Conservation (phyloP, 2,888 invertebrate genomes). For the Papilio demoleus region DNA sequence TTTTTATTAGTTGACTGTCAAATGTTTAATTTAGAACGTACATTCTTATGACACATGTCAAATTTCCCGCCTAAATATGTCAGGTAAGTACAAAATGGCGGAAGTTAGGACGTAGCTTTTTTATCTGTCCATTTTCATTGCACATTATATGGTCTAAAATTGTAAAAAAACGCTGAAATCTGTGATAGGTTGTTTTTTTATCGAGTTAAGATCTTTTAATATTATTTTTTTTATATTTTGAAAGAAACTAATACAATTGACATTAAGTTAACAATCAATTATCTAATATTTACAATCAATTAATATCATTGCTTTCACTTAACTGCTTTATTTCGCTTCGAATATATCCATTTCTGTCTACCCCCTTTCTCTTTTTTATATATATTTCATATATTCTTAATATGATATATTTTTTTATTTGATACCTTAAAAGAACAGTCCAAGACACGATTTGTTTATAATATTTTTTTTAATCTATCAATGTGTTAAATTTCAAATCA, state of each 20-base stretch:
- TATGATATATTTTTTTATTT: background rate
- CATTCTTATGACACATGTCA: conserved; percentile 21
- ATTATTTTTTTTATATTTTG: background rate
- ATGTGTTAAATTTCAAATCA: too few relatives aligned
- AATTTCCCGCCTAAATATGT: conserved; percentile 29
- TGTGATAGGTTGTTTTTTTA: background rate
- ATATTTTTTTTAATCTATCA: too few relatives aligned
- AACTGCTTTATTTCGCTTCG: background rate
- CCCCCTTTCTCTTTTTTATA: background rate
- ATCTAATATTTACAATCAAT: background rate
- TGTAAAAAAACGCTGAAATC: conserved; percentile 6
- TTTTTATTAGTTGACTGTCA: background rate
- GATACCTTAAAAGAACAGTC: background rate
- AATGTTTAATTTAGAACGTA: background rate
- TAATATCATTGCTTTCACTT: too few relatives aligned
- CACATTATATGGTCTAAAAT: conserved; percentile 40
- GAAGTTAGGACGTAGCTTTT: conserved; percentile 14
- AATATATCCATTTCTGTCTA: background rate
- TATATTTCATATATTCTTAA: background rate
- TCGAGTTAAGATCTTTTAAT: background rate
- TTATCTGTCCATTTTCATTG: conserved; percentile 36
- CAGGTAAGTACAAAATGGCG: conserved; percentile 36
- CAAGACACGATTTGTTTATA: background rate
- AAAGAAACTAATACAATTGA: background rate
- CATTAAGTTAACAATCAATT: background rate